phyloP scores from a whole-genome alignment of 2,888 invertebrate species.

The Arenicola marina region DNA sequence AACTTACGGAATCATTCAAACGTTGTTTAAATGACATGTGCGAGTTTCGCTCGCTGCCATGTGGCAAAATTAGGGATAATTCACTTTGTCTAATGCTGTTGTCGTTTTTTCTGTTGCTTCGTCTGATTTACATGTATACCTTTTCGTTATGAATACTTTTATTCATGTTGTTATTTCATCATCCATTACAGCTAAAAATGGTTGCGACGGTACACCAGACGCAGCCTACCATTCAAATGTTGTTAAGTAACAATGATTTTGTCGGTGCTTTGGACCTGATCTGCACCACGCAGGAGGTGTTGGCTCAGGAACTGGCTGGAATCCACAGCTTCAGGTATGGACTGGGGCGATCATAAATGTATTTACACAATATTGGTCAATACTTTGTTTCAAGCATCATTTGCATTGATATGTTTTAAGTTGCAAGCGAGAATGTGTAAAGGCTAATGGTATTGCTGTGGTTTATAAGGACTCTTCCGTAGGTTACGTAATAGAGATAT shows the following conservation, averaged over 20 bases:
- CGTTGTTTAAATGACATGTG: no score
- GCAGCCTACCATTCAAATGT: slow-evolving; percentile 93
- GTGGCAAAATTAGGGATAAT: no score
- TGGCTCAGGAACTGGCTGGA: slow-evolving; percentile 86
- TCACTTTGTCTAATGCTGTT: no score
- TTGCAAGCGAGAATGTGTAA: no score
- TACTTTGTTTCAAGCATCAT: no score
- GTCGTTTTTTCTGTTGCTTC: no score
- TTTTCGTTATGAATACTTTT: neutral
- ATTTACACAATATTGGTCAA: neutral
- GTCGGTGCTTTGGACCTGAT: slow-evolving; percentile 96
- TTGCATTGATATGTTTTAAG: no score
- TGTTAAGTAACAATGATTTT: slow-evolving; percentile 94
- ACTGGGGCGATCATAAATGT: neutral
- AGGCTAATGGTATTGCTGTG: no score
- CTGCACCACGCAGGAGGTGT: slow-evolving; percentile 91
- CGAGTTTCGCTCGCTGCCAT: no score
- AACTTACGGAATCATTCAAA: no score
- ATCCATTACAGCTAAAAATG: slow-evolving; percentile 70
- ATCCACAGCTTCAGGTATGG: slow-evolving; percentile 84
- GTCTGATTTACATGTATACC: neutral
- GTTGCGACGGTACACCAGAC: slow-evolving; percentile 97
- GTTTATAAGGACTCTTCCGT: no score
- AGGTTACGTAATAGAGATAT: no score
- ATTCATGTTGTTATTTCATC: neutral